Percentiles rank a stretch among this genome's conserved stretches.
Evolutionary conservation across 2,888 invertebrate genomes (phyloP).

Genomic region (Mamestra brassicae): DNA sequence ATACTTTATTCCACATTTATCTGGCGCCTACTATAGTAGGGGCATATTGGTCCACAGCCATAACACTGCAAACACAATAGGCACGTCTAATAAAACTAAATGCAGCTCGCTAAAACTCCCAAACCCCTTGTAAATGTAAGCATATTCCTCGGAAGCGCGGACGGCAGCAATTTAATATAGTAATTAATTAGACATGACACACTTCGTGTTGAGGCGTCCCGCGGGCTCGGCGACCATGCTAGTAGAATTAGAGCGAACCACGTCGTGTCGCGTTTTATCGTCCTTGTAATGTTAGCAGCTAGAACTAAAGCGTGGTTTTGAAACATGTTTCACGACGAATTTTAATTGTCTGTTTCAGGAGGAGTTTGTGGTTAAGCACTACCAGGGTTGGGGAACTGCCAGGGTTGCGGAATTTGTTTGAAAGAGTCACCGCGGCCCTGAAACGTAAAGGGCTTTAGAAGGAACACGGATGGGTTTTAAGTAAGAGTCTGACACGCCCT

Average conservation of each 20-base stretch:
- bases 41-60: no score
- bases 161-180: conserved; percentile 41
- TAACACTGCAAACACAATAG: no score
- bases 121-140: conserved; percentile 4
- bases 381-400: no score
- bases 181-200: conserved; percentile 58
- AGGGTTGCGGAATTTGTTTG: no score
- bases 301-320: background rate
- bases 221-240: conserved; percentile 16
- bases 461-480: no score
- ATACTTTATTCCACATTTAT: no score
- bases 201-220: conserved; percentile 35
- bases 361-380: no score
- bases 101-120: background rate
- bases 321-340: background rate
- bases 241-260: conserved; percentile 21
- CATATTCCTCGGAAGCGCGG: conserved; percentile 29
- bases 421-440: no score
- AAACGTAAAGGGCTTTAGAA: no score
- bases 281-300: background rate
- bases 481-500: no score
- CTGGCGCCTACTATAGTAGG: no score
- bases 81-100: background rate
- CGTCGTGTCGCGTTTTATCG: conserved; percentile 18
- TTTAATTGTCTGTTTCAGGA: background rate